These are phyloP conservation scores for Tupaia tana DNA, from an alignment of 2,113 vertebrate species.

Conservation along the genomic window DNA sequence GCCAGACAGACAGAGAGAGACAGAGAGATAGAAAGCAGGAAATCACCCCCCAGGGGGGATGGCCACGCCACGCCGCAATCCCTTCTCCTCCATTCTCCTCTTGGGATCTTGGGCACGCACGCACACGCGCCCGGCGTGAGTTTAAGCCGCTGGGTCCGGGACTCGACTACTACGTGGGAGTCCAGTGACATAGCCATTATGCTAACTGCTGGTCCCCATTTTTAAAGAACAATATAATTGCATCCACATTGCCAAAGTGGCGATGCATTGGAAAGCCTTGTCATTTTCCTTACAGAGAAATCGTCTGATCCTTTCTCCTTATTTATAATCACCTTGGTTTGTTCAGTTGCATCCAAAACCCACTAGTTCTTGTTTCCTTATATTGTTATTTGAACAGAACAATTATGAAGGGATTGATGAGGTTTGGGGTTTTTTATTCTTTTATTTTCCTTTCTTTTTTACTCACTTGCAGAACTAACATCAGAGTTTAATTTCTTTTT, in stretches of 20 bases:
- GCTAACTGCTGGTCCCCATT: no score
- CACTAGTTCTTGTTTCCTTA: neutral
- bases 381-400: neutral
- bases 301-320: neutral
- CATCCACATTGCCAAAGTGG: neutral
- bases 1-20: no score
- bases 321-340: neutral
- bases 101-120: no score
- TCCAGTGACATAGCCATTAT: no score
- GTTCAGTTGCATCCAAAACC: neutral
- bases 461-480: slow-evolving; percentile 31
- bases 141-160: no score
- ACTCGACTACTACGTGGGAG: no score
- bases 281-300: neutral
- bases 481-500: slow-evolving; percentile 37
- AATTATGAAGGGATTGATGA: slow-evolving; percentile 32
- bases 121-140: no score
- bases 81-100: no score
- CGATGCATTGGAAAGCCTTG: neutral
- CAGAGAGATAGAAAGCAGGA: no score
- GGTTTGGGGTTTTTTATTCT: neutral
- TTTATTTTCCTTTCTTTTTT: neutral
- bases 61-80: no score
- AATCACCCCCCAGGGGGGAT: no score
- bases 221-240: neutral